phyloP scores from a whole-genome alignment of 2,888 invertebrate genomes.

The Azorinus chamasolen region DNA sequence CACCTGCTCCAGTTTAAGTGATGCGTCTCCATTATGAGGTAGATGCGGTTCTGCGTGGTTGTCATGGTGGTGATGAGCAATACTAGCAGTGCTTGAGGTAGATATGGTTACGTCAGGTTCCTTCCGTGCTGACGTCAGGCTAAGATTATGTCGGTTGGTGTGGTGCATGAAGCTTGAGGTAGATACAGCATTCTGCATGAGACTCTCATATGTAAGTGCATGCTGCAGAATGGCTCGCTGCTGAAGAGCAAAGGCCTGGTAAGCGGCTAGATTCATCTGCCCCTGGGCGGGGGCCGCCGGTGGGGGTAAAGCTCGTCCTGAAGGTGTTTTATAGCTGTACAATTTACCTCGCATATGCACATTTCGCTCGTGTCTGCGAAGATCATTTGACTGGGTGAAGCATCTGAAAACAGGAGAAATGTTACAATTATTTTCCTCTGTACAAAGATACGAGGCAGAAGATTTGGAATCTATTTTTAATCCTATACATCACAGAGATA shows the following conservation, averaged over 20 bases:
- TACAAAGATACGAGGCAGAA: too few relatives aligned
- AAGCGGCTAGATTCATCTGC: slow-evolving; percentile 80
- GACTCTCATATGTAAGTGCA: slow-evolving; percentile 79
- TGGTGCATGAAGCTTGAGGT: slow-evolving; percentile 54
- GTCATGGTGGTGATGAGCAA: slow-evolving; percentile 46
- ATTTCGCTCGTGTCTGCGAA: slow-evolving; percentile 81
- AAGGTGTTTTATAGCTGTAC: slow-evolving; percentile 75
- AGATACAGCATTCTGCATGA: slow-evolving; percentile 76
- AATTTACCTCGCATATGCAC: slow-evolving; percentile 83
- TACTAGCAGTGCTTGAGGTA: slow-evolving; percentile 59
- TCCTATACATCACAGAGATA: too few relatives aligned
- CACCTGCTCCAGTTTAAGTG: slow-evolving; percentile 79
- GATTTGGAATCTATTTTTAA: too few relatives aligned
- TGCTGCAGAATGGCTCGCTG: slow-evolving; percentile 80
- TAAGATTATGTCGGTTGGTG: slow-evolving; percentile 23
- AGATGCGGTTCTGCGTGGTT: slow-evolving; percentile 49
- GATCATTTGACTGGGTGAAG: slow-evolving; percentile 83
- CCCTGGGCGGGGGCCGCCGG: slow-evolving; percentile 43
- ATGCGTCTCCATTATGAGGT: slow-evolving; percentile 51
- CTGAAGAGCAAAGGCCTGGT: slow-evolving; percentile 80
- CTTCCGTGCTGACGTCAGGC: slow-evolving; percentile 36
- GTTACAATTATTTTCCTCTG: not conserved
- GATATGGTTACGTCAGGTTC: slow-evolving; percentile 57
- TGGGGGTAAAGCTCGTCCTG: slow-evolving; percentile 36
- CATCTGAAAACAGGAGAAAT: slow-evolving; percentile 66